Evolutionary conservation across 1,140 invertebrate genomes (phyloP), one percentile per base, ranked within the genome.

Genomic region (Drosophila ogumai): DNA sequence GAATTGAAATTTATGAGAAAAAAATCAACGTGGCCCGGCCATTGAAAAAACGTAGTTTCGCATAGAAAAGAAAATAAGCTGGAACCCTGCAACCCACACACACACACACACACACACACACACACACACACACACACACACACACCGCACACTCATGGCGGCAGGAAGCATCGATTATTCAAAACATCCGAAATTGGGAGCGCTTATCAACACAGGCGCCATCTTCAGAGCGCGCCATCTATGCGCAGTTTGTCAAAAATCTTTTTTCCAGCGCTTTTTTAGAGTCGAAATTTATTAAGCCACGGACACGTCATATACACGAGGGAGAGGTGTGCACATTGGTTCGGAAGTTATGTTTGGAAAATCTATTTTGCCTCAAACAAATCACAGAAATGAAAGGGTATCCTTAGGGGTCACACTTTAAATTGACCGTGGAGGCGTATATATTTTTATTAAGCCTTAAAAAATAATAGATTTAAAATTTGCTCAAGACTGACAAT

Each of bases 161-260:
- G 47, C 85, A 81, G 85, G 85, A 90, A 90, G 75, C 85, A 90
- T 90, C 85, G 85, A 90, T 90, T 90, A 90, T 90, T 90, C 85
- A 85, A 90, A 90, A 90, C 81, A 90, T 90, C 84, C 84, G 85
- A 85, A 88, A 88, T 88, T 88, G 77, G 36, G 72, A 72, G 57
- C 65, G 80, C 85, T 88, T 84, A 88, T 88, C 84, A 88, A 88
- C 84, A 72, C 76, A 58, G 64, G 84, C 84, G 84, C 73, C 84
- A 80, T 75, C 60, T 75, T 34, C 46, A 44, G 44, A 63, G 44
- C 52, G 50, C 72, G 73, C 47, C 80, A 72, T 77, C 61, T 65
- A 75, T 75, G 68, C 76, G 77, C 84, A 88, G 80, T 88, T 88
- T 88, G 84, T 88, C 84, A 88, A 88, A 88, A 82, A 88, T 68